These are phyloP conservation scores for Tinea semifulvella DNA, from an alignment of 2,888 invertebrate species.

Conservation along the genomic window DNA sequence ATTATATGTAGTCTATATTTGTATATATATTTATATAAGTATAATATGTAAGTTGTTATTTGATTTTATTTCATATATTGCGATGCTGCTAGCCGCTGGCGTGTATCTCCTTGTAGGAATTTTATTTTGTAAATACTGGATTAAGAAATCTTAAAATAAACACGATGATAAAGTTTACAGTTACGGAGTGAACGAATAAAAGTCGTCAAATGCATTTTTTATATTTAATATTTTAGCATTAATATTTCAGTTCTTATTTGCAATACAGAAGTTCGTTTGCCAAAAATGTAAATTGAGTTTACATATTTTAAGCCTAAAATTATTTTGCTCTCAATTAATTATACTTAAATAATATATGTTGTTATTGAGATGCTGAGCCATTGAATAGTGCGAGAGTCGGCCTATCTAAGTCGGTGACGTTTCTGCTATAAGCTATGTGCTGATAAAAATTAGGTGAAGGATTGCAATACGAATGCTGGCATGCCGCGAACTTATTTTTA, in stretches of 20 bases:
- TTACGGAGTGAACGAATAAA: slow-evolving; percentile 6
- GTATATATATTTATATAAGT: too few relatives aligned
- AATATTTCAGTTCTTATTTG: slow-evolving; percentile 3
- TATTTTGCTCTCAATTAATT: neutral
- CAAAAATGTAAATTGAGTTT: neutral
- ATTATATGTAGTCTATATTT: too few relatives aligned
- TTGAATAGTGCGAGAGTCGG: neutral
- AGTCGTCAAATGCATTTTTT: slow-evolving; percentile 1
- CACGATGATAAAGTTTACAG: slow-evolving; percentile 4
- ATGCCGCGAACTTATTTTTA: neutral
- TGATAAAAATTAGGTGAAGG: neutral
- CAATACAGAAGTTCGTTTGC: neutral
- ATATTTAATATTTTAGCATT: slow-evolving; percentile 4
- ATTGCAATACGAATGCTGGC: neutral
- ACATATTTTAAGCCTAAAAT: neutral
- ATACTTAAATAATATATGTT: neutral
- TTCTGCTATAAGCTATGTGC: neutral
- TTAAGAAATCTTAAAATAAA: slow-evolving; percentile 5
- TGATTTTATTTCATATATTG: too few relatives aligned
- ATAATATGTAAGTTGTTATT: too few relatives aligned
- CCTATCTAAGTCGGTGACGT: slow-evolving; percentile 7
- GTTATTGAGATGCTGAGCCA: neutral
- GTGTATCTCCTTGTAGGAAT: neutral
- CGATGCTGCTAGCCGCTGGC: slow-evolving; percentile 4
- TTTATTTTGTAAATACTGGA: neutral